phyloP scores from a whole-genome alignment of 2,113 vertebrate species.

The Pituophis catenifer region DNA sequence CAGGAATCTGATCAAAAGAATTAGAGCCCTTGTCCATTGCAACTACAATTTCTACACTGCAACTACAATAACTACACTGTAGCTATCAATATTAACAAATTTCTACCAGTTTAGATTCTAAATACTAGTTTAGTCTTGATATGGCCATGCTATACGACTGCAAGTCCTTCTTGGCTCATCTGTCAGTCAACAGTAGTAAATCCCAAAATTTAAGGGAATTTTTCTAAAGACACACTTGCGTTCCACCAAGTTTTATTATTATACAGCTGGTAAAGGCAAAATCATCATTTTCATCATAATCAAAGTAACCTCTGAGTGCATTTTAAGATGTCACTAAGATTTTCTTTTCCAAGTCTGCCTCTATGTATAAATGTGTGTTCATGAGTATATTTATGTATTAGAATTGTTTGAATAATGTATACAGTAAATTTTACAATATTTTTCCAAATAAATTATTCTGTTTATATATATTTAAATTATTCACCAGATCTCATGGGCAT shows the following conservation, averaged over 20 bases:
- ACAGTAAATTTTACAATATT: not conserved
- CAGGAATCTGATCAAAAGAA: not conserved
- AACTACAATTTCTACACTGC: not conserved
- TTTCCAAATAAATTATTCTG: not conserved
- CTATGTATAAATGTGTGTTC: accelerated
- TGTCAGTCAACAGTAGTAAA: not conserved
- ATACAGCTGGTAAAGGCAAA: not conserved
- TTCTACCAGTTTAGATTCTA: not conserved
- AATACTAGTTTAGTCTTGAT: not conserved
- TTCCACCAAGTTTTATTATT: not conserved
- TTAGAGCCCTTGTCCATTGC: not conserved
- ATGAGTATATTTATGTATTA: not conserved
- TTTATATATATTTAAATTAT: slow-evolving; percentile 18
- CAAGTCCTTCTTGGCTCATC: not conserved
- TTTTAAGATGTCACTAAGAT: not conserved
- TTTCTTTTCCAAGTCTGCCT: not conserved
- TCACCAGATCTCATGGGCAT: slow-evolving; percentile 16
- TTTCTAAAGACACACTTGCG: not conserved
- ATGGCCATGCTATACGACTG: not conserved
- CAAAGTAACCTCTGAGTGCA: not conserved
- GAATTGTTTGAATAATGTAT: accelerated
- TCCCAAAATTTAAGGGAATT: not conserved
- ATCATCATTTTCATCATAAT: not conserved
- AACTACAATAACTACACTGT: not conserved
- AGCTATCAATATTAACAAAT: not conserved